Percentiles rank a stretch among this genome's conserved stretches.
Evolutionary conservation across 2,888 invertebrate species (phyloP).

Genomic region (Heliconius ismenius): DNA sequence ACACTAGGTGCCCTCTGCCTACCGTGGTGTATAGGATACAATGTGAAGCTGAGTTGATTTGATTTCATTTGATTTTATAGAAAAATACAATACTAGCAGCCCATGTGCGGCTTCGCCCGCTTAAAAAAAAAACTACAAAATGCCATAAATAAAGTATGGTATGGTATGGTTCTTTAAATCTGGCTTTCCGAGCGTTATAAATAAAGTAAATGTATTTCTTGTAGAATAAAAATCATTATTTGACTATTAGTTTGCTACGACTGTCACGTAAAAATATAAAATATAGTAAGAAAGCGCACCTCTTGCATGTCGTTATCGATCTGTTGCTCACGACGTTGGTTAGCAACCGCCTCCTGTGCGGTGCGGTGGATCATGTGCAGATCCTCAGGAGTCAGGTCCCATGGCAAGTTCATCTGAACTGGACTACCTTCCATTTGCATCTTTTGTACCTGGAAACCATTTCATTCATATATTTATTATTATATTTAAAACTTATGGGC

Average conservation of each 20-base stretch:
- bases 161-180: too few species aligned
- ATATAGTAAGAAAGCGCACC: slow-evolving; percentile 51
- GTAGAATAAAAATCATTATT: too few species aligned
- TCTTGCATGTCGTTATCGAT: slow-evolving; percentile 78
- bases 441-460: slow-evolving; percentile 55
- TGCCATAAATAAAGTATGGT: too few species aligned
- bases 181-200: too few species aligned
- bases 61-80: too few species aligned
- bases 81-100: too few species aligned
- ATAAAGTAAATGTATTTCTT: not conserved
- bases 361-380: slow-evolving; percentile 73
- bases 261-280: not conserved
- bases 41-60: too few species aligned
- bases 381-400: slow-evolving; percentile 74
- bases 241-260: not conserved
- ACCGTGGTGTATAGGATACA: too few species aligned
- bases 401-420: slow-evolving; percentile 70
- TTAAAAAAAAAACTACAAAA: too few species aligned
- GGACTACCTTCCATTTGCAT: slow-evolving; percentile 68
- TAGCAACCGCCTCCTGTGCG: slow-evolving; percentile 67
- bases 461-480: not conserved
- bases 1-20: too few species aligned
- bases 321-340: slow-evolving; percentile 68
- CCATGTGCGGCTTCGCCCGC: too few species aligned
- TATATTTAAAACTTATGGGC: not conserved